Evolutionary conservation across 2,888 invertebrate species (phyloP).

Genomic region (Dryomyza anilis): DNA sequence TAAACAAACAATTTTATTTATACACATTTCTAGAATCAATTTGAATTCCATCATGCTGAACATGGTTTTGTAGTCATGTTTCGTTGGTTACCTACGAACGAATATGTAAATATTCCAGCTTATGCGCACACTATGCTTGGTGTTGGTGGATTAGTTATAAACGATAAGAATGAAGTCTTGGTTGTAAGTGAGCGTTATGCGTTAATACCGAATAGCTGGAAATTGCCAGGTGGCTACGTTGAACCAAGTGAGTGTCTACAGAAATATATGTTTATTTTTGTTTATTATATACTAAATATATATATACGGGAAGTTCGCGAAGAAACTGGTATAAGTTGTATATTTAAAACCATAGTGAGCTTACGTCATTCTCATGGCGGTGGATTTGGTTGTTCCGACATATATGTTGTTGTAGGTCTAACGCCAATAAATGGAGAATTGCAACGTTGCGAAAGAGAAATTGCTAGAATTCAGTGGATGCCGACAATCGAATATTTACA

Average conservation of each 20-base stretch:
- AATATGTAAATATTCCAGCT: slow-evolving; percentile 69
- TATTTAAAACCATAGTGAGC: slow-evolving; percentile 77
- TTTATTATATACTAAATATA: too few relatives aligned
- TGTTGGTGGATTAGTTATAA: slow-evolving; percentile 82
- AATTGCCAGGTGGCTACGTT: slow-evolving; percentile 90
- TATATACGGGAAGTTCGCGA: slow-evolving; percentile 86
- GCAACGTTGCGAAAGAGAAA: slow-evolving; percentile 75
- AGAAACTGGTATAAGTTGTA: slow-evolving; percentile 83
- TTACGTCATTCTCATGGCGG: slow-evolving; percentile 79
- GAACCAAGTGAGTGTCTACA: slow-evolving; percentile 75
- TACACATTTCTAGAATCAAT: too few relatives aligned
- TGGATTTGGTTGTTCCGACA: slow-evolving; percentile 83
- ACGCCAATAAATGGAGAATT: slow-evolving; percentile 70
- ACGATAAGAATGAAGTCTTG: slow-evolving; percentile 75
- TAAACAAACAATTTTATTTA: too few relatives aligned
- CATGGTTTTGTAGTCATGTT: slow-evolving; percentile 79
- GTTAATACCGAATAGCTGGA: slow-evolving; percentile 69
- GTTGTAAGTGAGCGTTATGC: slow-evolving; percentile 76
- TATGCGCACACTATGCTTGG: slow-evolving; percentile 81
- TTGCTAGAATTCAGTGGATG: slow-evolving; percentile 83
- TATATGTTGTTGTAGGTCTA: slow-evolving; percentile 80
- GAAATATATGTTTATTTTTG: too few relatives aligned
- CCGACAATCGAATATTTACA: slow-evolving; percentile 72
- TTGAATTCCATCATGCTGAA: slow-evolving; percentile 87
- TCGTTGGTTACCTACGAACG: slow-evolving; percentile 75